A percentile compares a stretch with the other conserved stretches of the same genome.
phyloP scores from a whole-genome alignment of 1,140 invertebrate species.

The Aphelinus certus region DNA sequence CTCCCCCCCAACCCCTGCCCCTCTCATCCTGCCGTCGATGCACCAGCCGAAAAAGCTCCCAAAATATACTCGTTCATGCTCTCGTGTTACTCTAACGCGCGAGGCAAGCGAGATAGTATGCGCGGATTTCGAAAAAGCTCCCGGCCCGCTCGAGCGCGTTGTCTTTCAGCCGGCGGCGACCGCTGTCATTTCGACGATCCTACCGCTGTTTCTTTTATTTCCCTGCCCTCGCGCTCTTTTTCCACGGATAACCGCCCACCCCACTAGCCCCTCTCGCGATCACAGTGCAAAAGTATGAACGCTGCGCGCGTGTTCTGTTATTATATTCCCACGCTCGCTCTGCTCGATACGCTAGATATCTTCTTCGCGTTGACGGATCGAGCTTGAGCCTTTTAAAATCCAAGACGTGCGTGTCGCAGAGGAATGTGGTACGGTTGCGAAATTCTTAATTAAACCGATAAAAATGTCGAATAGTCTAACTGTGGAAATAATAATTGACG shows the following conservation, averaged over 20 bases:
- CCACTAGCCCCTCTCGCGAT: neutral
- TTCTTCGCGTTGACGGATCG: neutral
- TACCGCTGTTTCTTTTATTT: neutral
- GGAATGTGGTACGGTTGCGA: no score
- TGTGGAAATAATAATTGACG: no score
- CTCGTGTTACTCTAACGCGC: conserved; percentile 44
- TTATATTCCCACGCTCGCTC: neutral
- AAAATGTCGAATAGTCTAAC: no score
- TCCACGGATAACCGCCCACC: conserved; percentile 9
- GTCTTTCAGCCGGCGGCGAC: conserved; percentile 10
- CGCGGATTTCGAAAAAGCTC: conserved; percentile 35
- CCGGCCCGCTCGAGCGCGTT: neutral
- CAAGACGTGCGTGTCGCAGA: no score
- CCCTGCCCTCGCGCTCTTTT: neutral
- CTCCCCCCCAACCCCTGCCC: no score
- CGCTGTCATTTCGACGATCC: conserved; percentile 15
- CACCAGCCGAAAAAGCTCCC: conserved; percentile 16
- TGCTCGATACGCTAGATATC: neutral
- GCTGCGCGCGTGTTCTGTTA: conserved; percentile 6
- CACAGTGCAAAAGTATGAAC: conserved; percentile 1
- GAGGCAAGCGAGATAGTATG: conserved; percentile 33
- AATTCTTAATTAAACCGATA: no score
- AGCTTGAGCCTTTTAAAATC: neutral
- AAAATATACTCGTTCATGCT: conserved; percentile 49
- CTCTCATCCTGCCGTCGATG: no score